These are phyloP conservation scores for Aelia acuminata DNA, from an alignment of 2,888 invertebrate genomes.

Conservation along the genomic window DNA sequence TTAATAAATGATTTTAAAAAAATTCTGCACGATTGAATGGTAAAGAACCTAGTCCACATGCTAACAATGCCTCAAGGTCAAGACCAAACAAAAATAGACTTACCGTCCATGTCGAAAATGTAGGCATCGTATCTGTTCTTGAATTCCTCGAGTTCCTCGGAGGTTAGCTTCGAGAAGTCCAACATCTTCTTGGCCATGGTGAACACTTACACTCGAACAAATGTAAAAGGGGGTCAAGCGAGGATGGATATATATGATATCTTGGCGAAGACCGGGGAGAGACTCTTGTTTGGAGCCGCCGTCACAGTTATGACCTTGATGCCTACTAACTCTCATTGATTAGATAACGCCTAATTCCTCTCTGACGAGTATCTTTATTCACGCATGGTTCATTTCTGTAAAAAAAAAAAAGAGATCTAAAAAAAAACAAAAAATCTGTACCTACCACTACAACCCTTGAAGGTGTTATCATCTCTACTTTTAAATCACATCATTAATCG, in stretches of 20 bases:
- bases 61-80: no score
- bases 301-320: not conserved
- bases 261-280: not conserved
- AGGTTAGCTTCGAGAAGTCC: not conserved
- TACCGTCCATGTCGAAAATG: slow-evolving; percentile 51
- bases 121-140: slow-evolving; percentile 22
- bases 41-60: no score
- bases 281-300: not conserved
- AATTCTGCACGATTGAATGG: no score
- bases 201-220: not conserved
- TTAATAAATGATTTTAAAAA: no score
- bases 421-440: no score
- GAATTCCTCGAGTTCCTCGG: not conserved
- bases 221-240: not conserved
- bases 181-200: not conserved
- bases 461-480: no score
- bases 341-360: not conserved
- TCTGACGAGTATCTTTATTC: no score
- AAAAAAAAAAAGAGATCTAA: no score
- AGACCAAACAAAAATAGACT: not conserved
- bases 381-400: no score
- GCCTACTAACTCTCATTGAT: not conserved
- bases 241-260: not conserved
- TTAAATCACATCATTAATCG: no score
- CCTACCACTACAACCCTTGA: no score